Evolutionary conservation across 2,797 vertebrate species (phyloP).

Genomic region (Sus cebifrons): DNA sequence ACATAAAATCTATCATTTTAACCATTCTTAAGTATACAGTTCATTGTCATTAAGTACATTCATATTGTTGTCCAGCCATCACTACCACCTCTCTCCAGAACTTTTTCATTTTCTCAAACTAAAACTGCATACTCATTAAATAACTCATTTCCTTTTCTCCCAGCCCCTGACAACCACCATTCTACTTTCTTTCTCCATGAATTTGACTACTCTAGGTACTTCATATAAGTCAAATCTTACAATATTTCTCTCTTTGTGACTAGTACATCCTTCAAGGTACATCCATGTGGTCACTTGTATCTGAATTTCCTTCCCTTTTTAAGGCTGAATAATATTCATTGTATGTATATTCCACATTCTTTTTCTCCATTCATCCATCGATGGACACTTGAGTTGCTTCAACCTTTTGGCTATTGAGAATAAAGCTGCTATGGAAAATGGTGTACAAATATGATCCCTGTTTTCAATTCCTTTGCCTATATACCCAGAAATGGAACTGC

Average conservation of each 20-base stretch:
- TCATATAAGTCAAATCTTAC: background rate
- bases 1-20: constrained; percentile 39
- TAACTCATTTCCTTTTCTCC: background rate
- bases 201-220: background rate
- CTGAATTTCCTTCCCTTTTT: constrained; percentile 43
- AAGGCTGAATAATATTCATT: background rate
- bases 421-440: constrained; percentile 39
- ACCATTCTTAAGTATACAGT: background rate
- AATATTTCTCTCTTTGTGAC: constrained; percentile 10
- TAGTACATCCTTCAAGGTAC: constrained; percentile 56
- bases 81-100: constrained; percentile 37
- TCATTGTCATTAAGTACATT: constrained; percentile 21
- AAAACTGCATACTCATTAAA: background rate
- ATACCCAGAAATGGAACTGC: constrained; percentile 18
- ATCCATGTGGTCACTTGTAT: constrained; percentile 26
- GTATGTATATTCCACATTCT: background rate
- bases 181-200: constrained; percentile 7
- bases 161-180: background rate
- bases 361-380: background rate
- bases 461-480: constrained; percentile 31
- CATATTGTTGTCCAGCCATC: background rate
- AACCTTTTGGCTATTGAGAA: background rate
- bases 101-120: constrained; percentile 24
- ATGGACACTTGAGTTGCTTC: background rate
- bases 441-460: background rate